Conservation (phyloP, 2,888 invertebrate species). For the Sinelater perroti region DNA sequence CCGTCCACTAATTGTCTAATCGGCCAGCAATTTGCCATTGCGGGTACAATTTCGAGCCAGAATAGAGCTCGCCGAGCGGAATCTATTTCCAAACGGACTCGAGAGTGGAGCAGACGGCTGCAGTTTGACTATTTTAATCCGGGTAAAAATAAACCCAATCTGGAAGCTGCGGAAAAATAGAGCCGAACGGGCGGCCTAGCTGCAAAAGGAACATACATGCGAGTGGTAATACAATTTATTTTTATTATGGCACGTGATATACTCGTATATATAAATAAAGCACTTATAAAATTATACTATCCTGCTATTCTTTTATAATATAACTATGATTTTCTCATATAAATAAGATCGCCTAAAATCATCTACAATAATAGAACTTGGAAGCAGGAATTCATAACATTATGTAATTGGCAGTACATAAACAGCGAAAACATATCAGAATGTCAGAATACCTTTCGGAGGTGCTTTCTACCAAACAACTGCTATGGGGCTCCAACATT, state of each 20-base stretch:
- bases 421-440: slow-evolving; percentile 4
- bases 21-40: slow-evolving; percentile 1
- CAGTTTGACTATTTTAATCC: slow-evolving; percentile 56
- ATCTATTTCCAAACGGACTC: slow-evolving; percentile 56
- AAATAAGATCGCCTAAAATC: not conserved
- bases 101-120: slow-evolving; percentile 52
- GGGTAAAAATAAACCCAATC: slow-evolving; percentile 52
- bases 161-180: slow-evolving; percentile 41
- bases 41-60: slow-evolving; percentile 2
- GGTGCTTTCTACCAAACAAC: too few relatives aligned
- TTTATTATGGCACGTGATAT: slow-evolving; percentile 35
- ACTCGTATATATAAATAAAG: slow-evolving; percentile 19
- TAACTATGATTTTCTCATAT: slow-evolving; percentile 9
- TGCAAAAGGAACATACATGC: slow-evolving; percentile 26
- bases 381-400: slow-evolving; percentile 10
- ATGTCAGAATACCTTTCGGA: not conserved
- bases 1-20: slow-evolving; percentile 5
- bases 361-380: not conserved
- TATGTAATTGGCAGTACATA: slow-evolving; percentile 17
- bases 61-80: slow-evolving; percentile 31
- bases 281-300: slow-evolving; percentile 18
- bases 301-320: slow-evolving; percentile 14
- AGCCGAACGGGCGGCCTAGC: slow-evolving; percentile 26
- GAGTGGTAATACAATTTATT: slow-evolving; percentile 32
- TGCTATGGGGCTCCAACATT: not conserved